Conservation (phyloP, 2,888 invertebrate species). For the Stegophylla sp. region DNA sequence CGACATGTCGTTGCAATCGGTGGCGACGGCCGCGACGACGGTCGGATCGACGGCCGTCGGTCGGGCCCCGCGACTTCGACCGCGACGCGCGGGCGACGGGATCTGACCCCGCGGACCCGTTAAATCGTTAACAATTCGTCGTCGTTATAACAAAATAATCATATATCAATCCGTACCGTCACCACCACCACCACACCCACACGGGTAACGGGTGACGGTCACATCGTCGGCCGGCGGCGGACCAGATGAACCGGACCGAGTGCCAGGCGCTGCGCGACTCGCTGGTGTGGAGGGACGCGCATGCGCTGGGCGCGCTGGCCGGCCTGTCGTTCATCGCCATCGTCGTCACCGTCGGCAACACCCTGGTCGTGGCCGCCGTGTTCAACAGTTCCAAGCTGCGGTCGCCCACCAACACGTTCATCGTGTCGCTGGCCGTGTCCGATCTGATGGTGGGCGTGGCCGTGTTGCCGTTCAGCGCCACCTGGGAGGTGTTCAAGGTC, state of each 20-base stretch:
- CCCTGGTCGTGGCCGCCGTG: conserved; percentile 90
- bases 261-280: conserved; percentile 81
- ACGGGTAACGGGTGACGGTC: conserved; percentile 61
- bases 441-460: conserved; percentile 94
- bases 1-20: neutral
- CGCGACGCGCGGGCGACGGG: conserved; percentile 40
- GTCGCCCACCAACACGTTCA: conserved; percentile 95
- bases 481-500: conserved; percentile 92
- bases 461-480: conserved; percentile 94
- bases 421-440: conserved; percentile 94
- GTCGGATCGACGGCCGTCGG: conserved; percentile 60
- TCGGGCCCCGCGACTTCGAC: conserved; percentile 61
- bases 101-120: neutral
- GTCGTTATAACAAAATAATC: too few species aligned
- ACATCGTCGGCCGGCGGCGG: conserved; percentile 4
- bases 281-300: conserved; percentile 83
- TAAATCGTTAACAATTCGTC: neutral
- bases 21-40: conserved; percentile 10
- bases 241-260: conserved; percentile 77
- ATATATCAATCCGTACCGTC: too few species aligned
- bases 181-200: conserved; percentile 50
- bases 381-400: conserved; percentile 88
- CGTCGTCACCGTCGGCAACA: conserved; percentile 88
- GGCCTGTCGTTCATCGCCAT: conserved; percentile 83
- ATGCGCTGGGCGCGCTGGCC: conserved; percentile 78